Base-by-base conservation (phyloP, 2,888 invertebrate species). In the Phengaris arion region DNA sequence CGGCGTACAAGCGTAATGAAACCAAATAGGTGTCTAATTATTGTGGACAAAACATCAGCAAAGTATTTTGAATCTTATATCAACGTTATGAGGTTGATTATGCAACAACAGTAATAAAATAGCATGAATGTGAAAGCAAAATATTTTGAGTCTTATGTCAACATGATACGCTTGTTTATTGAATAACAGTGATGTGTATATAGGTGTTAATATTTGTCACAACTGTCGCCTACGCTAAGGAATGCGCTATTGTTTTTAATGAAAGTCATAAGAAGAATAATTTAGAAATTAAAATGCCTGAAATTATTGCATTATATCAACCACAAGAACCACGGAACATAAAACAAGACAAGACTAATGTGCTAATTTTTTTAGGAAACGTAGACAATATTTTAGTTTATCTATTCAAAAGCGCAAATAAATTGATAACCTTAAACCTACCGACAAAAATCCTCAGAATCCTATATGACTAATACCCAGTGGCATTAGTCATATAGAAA, bases 221-320 rank as follows among this genome's bases (percentile, higher is more conserved):
- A 85, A 77, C 81, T 82, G 81, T 82, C 81, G 80, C 81, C 82
- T 85, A 86, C 87, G 85, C 80, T 76, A 75, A 77, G 88, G 90
- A 90, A 91, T 92, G 88, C 81, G 81, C 88, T 85, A 91, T 92
- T 91, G 91, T 91, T 82, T 84, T 74, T 46, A 72, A 78, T 77
- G 78, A 80, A 78, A 76, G 77, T 77, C 74, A 22, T 74, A 77
- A 76, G 76, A 73, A 22, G 59, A 6, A 74, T 46, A 78, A 73
- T 74, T 76, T 77, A 75, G 76, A 68, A 45, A 45, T 8, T 64
- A 64, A 45, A 64, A 64, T 64, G 35, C 6, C 64, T 35, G 64
- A 64, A 64, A 59, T 59, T 9, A 59, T 59, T 48, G 48, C 8
- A 52, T 12, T 52, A 52, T 52, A 52, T 9, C 8, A 35, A 22